Conservation (phyloP, 2,888 invertebrate species). For the Andrena chrysosceles region DNA sequence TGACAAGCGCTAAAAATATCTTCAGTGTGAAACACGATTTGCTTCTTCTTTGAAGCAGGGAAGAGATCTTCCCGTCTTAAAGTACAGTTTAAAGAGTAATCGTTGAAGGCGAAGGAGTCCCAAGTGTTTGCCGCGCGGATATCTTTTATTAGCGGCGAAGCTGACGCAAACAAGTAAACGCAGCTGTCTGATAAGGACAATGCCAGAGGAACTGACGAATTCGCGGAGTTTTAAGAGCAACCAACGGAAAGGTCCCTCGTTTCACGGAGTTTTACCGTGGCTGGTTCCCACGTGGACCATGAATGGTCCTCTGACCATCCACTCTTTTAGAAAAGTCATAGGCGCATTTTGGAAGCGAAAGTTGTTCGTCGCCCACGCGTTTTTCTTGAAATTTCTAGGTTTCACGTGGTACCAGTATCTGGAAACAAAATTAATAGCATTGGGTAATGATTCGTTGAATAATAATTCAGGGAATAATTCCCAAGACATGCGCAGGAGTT, state of each 20-base stretch:
- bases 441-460: too few species aligned
- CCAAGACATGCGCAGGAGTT: too few species aligned
- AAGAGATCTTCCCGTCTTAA: neutral
- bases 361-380: constrained; percentile 6
- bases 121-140: constrained; percentile 9
- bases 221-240: constrained; percentile 22
- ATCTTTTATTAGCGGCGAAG: constrained; percentile 39
- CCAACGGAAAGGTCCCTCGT: constrained; percentile 16
- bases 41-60: neutral
- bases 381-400: constrained; percentile 3
- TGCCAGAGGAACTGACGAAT: constrained; percentile 34
- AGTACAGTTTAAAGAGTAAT: neutral
- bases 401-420: neutral
- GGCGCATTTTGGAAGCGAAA: constrained; percentile 12
- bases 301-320: constrained; percentile 22
- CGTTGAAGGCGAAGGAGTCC: constrained; percentile 10
- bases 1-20: too few species aligned
- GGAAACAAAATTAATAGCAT: neutral
- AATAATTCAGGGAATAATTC: too few species aligned
- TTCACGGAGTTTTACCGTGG: constrained; percentile 51
- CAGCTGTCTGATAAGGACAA: constrained; percentile 55
- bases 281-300: constrained; percentile 59
- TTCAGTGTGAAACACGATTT: too few species aligned
- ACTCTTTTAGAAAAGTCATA: constrained; percentile 22
- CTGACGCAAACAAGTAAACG: constrained; percentile 48